phyloP scores from a whole-genome alignment of 2,113 vertebrate species.

The Genyomyrus donnyi region DNA sequence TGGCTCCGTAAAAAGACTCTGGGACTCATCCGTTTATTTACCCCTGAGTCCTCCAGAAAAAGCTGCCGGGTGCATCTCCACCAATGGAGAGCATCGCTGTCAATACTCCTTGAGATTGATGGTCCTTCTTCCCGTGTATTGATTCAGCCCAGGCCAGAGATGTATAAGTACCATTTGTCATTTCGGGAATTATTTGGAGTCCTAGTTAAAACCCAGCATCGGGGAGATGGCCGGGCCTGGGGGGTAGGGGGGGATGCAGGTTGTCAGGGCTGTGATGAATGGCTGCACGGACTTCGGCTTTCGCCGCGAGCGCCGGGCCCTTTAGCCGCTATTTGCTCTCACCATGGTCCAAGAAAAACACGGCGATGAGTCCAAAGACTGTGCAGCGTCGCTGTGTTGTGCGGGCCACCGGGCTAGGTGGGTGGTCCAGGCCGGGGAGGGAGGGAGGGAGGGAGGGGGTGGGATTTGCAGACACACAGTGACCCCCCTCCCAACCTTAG shows the following conservation, averaged over 20 bases:
- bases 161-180: slow-evolving; percentile 89
- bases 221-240: slow-evolving; percentile 71
- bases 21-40: slow-evolving; percentile 26
- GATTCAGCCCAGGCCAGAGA: slow-evolving; percentile 83
- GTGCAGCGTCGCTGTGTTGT: slow-evolving; percentile 78
- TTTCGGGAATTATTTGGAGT: slow-evolving; percentile 95
- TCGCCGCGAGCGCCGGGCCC: slow-evolving; percentile 71
- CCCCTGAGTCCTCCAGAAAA: slow-evolving; percentile 45
- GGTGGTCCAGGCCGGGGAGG: slow-evolving; percentile 72
- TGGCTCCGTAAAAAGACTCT: background rate
- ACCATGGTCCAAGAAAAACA: slow-evolving; percentile 95
- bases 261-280: slow-evolving; percentile 91
- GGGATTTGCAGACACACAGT: background rate
- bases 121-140: slow-evolving; percentile 83
- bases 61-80: slow-evolving; percentile 56
- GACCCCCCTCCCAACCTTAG: background rate
- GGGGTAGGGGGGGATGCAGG: slow-evolving; percentile 48
- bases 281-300: slow-evolving; percentile 80
- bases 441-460: background rate
- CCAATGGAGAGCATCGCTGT: slow-evolving; percentile 62
- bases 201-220: slow-evolving; percentile 89
- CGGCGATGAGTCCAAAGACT: slow-evolving; percentile 77
- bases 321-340: slow-evolving; percentile 94
- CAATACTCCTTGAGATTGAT: slow-evolving; percentile 82
- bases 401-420: slow-evolving; percentile 69